These are phyloP conservation scores for Rhyacichthys aspro DNA, from an alignment of 2,797 vertebrate genomes.

Conservation along the genomic window DNA sequence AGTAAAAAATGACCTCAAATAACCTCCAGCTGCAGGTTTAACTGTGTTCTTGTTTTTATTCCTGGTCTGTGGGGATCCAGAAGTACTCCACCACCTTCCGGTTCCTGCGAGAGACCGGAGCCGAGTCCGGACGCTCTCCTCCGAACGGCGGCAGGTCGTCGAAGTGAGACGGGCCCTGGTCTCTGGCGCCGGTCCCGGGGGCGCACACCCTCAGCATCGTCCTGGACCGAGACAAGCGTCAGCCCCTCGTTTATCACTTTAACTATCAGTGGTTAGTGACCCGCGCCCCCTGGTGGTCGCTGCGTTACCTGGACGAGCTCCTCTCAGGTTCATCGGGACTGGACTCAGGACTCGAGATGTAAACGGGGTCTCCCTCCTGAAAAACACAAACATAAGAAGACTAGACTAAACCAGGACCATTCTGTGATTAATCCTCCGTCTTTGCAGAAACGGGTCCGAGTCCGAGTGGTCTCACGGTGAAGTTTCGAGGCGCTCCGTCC, in stretches of 20 bases:
- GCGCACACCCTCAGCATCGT: constrained; percentile 71
- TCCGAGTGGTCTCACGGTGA: constrained; percentile 67
- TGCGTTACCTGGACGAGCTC: constrained; percentile 66
- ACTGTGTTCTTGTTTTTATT: constrained; percentile 27
- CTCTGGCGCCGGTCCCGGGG: constrained; percentile 54
- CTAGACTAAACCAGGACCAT: too few relatives aligned
- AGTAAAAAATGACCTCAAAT: too few relatives aligned
- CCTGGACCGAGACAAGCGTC: constrained; percentile 48
- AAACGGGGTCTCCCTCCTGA: constrained; percentile 82
- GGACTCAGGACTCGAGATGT: constrained; percentile 71
- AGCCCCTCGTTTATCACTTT: too few relatives aligned
- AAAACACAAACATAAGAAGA: neutral
- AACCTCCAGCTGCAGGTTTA: neutral
- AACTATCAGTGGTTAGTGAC: too few relatives aligned
- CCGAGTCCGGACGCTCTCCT: constrained; percentile 58
- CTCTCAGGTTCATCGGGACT: constrained; percentile 68
- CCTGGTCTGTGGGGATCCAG: constrained; percentile 83
- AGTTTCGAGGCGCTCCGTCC: constrained; percentile 73
- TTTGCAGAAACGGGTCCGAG: too few relatives aligned
- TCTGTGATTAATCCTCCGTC: too few relatives aligned
- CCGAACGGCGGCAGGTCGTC: constrained; percentile 70
- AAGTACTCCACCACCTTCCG: constrained; percentile 83
- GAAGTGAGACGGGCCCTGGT: constrained; percentile 67
- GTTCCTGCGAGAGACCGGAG: constrained; percentile 53
- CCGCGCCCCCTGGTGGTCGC: constrained; percentile 23